A percentile compares a stretch with the other conserved stretches of the same genome.
phyloP scores from a whole-genome alignment of 2,113 vertebrate species.

The Lagenorhynchus albirostris region DNA sequence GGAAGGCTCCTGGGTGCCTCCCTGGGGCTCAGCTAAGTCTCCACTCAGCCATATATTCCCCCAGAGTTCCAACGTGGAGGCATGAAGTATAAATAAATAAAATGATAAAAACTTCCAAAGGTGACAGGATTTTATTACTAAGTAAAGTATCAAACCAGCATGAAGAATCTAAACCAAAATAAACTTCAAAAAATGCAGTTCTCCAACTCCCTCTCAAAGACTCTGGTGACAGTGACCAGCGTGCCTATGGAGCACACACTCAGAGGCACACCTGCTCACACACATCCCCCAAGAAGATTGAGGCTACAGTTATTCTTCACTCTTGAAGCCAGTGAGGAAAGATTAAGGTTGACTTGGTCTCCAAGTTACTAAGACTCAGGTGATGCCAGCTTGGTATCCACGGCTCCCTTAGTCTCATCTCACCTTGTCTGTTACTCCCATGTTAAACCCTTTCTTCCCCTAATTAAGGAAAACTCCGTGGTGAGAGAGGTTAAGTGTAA shows the following conservation, averaged over 20 bases:
- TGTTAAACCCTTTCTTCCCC: neutral
- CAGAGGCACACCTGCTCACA: neutral
- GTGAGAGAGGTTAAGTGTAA: neutral
- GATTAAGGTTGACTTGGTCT: neutral
- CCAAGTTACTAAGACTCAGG: neutral
- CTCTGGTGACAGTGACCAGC: neutral
- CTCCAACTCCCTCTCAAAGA: neutral
- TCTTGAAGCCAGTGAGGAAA: neutral
- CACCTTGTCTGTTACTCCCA: neutral
- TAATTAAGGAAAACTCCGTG: neutral
- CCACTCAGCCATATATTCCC: neutral
- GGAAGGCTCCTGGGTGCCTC: neutral
- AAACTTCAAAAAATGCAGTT: neutral
- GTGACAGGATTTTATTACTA: neutral
- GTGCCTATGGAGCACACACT: neutral
- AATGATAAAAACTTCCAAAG: neutral
- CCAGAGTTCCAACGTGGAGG: neutral
- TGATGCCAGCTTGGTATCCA: neutral
- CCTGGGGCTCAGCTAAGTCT: neutral
- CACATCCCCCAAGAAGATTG: neutral
- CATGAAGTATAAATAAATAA: neutral
- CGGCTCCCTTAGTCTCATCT: neutral
- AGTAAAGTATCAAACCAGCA: slow-evolving; percentile 23
- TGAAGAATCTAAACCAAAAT: slow-evolving; percentile 34
- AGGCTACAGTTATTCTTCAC: neutral